Percentiles rank a stretch among this genome's conserved stretches.
phyloP scores from a whole-genome alignment of 2,797 vertebrate species.

The Crenuchus spilurus region DNA sequence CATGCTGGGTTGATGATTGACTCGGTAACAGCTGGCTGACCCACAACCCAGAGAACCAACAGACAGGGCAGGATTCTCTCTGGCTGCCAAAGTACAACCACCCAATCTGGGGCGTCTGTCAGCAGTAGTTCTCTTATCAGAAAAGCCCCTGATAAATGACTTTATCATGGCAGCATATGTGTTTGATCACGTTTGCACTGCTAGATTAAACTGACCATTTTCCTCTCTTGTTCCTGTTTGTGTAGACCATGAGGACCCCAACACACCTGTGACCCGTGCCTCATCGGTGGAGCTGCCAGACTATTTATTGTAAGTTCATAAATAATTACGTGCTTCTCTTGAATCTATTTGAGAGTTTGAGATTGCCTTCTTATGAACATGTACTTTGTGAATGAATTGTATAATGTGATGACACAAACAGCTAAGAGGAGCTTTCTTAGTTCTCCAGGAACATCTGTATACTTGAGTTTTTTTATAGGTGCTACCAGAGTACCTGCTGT shows the following conservation, averaged over 20 bases:
- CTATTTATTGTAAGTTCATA: slow-evolving; percentile 83
- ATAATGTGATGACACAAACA: background rate
- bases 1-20: slow-evolving; percentile 76
- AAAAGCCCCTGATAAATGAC: slow-evolving; percentile 60
- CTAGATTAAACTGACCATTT: slow-evolving; percentile 59
- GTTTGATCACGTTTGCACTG: slow-evolving; percentile 68
- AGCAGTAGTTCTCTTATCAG: slow-evolving; percentile 66
- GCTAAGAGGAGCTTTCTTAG: background rate
- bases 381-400: slow-evolving; percentile 1
- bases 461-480: slow-evolving; percentile 4
- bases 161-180: slow-evolving; percentile 58
- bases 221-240: slow-evolving; percentile 51
- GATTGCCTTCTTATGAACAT: slow-evolving; percentile 15
- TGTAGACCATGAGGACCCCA: slow-evolving; percentile 70
- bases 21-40: slow-evolving; percentile 76
- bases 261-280: slow-evolving; percentile 70
- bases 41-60: slow-evolving; percentile 68
- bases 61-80: slow-evolving; percentile 52
- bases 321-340: slow-evolving; percentile 25
- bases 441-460: slow-evolving; percentile 1
- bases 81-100: slow-evolving; percentile 38
- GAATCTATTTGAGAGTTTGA: slow-evolving; percentile 2
- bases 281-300: slow-evolving; percentile 76
- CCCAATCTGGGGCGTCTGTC: slow-evolving; percentile 61
- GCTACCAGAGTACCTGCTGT: background rate